These are phyloP conservation scores for Phyllotis vaccarum DNA, from an alignment of 2,797 vertebrate genomes.

Conservation along the genomic window DNA sequence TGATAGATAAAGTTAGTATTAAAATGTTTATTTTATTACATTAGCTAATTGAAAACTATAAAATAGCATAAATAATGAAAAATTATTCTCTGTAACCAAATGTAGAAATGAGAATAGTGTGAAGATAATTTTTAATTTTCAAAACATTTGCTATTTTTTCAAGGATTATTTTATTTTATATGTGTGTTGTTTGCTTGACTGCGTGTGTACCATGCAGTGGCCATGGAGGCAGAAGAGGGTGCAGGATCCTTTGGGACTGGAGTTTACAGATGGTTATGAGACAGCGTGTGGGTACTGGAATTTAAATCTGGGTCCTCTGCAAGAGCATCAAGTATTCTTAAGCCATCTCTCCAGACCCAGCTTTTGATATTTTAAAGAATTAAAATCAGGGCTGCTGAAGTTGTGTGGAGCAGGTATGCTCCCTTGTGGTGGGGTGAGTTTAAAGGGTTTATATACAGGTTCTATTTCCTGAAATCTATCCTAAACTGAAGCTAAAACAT, in stretches of 20 bases:
- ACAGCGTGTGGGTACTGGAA: not conserved
- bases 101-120: not conserved
- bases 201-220: not conserved
- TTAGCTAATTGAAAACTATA: not conserved
- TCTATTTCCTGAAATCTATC: conserved; percentile 34
- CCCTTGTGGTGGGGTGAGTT: not conserved
- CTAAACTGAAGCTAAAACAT: not conserved
- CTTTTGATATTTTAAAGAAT: not conserved
- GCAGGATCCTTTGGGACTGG: not conserved
- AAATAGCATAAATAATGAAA: conserved; percentile 6
- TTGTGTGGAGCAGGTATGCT: not conserved
- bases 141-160: not conserved
- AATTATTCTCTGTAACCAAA: conserved; percentile 43
- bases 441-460: not conserved
- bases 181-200: not conserved
- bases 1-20: conserved; percentile 10
- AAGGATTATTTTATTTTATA: not conserved
- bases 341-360: not conserved
- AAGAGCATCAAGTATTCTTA: not conserved
- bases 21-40: conserved; percentile 8
- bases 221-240: not conserved
- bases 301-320: not conserved
- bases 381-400: not conserved
- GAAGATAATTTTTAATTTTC: conserved; percentile 37
- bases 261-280: not conserved